Evolutionary conservation across 1,140 invertebrate genomes (phyloP).

Genomic region (Hypothenemus hampei): DNA sequence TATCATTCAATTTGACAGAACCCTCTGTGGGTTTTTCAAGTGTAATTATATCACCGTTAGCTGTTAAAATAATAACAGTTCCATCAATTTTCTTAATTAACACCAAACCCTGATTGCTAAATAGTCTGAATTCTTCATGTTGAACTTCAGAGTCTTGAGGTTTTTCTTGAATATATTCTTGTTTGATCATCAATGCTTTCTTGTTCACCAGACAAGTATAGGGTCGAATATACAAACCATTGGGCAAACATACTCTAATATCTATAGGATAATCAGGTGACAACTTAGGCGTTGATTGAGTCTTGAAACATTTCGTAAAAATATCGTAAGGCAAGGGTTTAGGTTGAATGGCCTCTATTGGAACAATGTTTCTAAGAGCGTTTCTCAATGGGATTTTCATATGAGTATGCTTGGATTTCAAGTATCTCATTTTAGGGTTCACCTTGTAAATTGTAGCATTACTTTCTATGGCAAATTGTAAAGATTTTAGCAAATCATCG

Average conservation of each 20-base stretch:
- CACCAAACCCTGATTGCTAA: slow-evolving; percentile 26
- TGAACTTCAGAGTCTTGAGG: not conserved
- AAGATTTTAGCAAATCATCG: slow-evolving; percentile 6
- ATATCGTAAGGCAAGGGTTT: slow-evolving; percentile 5
- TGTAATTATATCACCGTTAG: slow-evolving; percentile 28
- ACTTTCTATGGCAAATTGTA: slow-evolving; percentile 1
- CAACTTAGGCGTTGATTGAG: not conserved
- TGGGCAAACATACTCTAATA: slow-evolving; percentile 29
- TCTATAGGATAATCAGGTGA: slow-evolving; percentile 7
- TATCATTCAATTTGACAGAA: not conserved
- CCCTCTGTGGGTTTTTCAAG: slow-evolving; percentile 24
- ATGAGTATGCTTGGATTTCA: slow-evolving; percentile 5
- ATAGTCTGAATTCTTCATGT: slow-evolving; percentile 31
- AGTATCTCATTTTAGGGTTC: slow-evolving; percentile 10
- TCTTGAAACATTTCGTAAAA: slow-evolving; percentile 8
- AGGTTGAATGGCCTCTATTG: not conserved
- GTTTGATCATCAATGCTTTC: slow-evolving; percentile 20
- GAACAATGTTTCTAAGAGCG: slow-evolving; percentile 9
- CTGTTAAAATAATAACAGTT: slow-evolving; percentile 26
- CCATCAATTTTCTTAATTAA: slow-evolving; percentile 33
- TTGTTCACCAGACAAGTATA: slow-evolving; percentile 1
- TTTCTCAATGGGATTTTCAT: slow-evolving; percentile 22
- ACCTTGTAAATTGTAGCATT: slow-evolving; percentile 22
- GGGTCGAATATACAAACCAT: slow-evolving; percentile 25
- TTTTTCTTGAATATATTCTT: slow-evolving; percentile 17